Conservation (phyloP, 1,140 invertebrate species). For the Pissodes strobi region DNA sequence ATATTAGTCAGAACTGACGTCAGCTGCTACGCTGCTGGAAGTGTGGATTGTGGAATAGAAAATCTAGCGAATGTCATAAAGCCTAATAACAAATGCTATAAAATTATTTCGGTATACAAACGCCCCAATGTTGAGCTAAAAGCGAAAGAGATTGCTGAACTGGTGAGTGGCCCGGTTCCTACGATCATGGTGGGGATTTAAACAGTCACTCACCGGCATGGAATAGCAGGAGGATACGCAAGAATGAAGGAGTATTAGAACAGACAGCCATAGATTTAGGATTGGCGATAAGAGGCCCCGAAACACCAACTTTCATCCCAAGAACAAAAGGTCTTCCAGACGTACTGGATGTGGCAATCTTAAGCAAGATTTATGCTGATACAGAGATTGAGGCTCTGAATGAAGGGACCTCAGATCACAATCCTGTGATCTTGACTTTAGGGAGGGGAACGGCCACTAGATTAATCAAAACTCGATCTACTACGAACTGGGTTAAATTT, state of each 20-base stretch:
- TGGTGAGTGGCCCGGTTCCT: too few species aligned
- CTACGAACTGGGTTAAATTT: background rate
- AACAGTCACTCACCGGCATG: background rate
- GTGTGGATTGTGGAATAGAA: too few species aligned
- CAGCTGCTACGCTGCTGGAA: too few species aligned
- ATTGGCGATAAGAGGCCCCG: background rate
- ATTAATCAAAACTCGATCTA: background rate
- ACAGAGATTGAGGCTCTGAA: background rate
- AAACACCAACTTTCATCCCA: background rate
- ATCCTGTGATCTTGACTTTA: too few species aligned
- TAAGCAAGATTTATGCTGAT: background rate
- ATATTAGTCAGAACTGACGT: too few species aligned
- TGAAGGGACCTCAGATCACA: background rate
- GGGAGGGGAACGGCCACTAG: background rate
- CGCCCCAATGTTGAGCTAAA: too few species aligned
- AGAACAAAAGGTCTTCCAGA: background rate
- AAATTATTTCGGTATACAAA: too few species aligned
- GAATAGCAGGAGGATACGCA: background rate
- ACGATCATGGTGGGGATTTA: background rate
- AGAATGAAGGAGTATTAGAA: background rate
- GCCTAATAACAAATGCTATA: too few species aligned
- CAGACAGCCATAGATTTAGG: background rate
- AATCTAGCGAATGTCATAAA: too few species aligned
- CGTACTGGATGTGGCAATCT: background rate
- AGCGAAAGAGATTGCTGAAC: too few species aligned